phyloP scores from a whole-genome alignment of 2,797 vertebrate genomes.

The Stomatorhinus walkeri region DNA sequence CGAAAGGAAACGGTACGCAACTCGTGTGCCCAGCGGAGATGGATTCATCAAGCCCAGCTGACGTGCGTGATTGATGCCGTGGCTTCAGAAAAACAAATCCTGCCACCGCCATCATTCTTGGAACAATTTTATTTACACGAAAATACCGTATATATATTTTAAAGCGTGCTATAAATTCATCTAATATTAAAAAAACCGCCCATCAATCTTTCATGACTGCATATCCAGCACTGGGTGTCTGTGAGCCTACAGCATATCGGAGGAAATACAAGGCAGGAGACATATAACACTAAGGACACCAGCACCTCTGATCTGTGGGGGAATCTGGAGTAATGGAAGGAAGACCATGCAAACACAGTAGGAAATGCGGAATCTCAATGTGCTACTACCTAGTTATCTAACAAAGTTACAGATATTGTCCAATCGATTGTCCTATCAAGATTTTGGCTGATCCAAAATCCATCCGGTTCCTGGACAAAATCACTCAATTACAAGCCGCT shows the following conservation, averaged over 20 bases:
- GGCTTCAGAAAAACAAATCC: not conserved
- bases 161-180: not conserved
- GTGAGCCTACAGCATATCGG: not conserved
- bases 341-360: not conserved
- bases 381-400: not conserved
- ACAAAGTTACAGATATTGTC: not conserved
- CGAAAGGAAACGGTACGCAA: not conserved
- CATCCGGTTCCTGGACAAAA: not conserved
- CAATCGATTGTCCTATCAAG: not conserved
- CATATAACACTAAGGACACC: not conserved
- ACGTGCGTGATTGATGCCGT: not conserved
- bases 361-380: not conserved
- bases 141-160: not conserved
- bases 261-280: not conserved
- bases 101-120: not conserved
- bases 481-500: not conserved
- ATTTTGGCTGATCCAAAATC: not conserved
- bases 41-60: not conserved
- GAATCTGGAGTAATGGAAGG: not conserved
- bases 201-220: not conserved
- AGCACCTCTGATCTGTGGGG: not conserved
- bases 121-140: constrained; percentile 2
- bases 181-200: not conserved
- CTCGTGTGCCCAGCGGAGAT: not conserved
- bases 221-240: not conserved